Base-by-base conservation (phyloP, 2,888 invertebrate genomes). In the Troilus luridus region DNA sequence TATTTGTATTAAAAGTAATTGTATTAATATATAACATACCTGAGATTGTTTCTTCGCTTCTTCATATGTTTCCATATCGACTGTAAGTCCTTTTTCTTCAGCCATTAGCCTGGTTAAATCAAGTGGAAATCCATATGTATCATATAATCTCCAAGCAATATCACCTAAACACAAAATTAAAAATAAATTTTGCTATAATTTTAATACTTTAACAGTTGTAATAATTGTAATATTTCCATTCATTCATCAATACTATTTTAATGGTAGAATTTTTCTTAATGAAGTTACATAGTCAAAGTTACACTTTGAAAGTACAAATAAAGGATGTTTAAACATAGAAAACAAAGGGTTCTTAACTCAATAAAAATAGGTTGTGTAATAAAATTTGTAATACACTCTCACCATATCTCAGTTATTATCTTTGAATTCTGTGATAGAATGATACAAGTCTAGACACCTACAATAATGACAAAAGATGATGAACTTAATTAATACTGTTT, bases 91-190 rank as follows among this genome's bases (percentile, higher is more conserved):
- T 93, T 97, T 98, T 95, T 99, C 99, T 95, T 99, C 99, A 89
- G 97, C 97, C 99, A 99, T 99, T 62, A 99, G 95, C 93, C 97
- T 97, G 0, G 99, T 99, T 92, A 99, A 95, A 95, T 99, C 99
- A 91, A 99, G 96, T 0, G 99, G 99, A 94, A 99, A 99, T 27
- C 99, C 99, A 94, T 99, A 99, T 0, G 99, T 99, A 94, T 99
- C 99, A 94, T 99, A 99, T 91, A 99, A 95, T 91, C 99, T 96
- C 99, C 99, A 99, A 1, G 99, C 99, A 89, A 99, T 96, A 94
- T 99, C 98, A 91, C 99, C 93, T 93, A 88, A 91, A 88, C 19
- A 67, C 60, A 27, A 88, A n/a, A 62, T n/a, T 21, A n/a, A 11
- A 58, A 56, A 11, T 85, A 85, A n/a, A 85, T 21, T 58, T n/a